Conservation (phyloP, 2,888 invertebrate genomes). For the Lumbricus terrestris region DNA sequence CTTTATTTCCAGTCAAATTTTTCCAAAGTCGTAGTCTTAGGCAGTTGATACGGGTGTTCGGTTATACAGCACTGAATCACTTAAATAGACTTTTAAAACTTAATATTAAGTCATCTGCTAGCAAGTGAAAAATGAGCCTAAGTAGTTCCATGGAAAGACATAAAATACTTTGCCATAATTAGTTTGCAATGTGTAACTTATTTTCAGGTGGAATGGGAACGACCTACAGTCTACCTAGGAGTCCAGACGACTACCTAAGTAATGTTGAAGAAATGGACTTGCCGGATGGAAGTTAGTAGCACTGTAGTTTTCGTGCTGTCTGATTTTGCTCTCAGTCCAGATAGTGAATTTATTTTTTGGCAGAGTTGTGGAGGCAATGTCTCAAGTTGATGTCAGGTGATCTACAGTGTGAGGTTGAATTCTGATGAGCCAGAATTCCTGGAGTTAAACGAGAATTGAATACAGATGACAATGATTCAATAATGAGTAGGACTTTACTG, state of each 20-base stretch:
- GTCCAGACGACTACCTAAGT: conserved; percentile 86
- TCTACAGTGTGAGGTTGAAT: neutral
- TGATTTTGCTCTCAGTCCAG: neutral
- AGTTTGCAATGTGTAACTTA: neutral
- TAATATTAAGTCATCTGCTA: neutral
- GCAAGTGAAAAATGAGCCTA: neutral
- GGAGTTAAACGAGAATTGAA: neutral
- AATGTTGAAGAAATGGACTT: conserved; percentile 75
- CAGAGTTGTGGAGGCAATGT: neutral
- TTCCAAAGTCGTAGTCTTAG: no score
- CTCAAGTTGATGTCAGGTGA: neutral
- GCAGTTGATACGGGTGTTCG: no score
- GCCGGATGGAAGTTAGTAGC: conserved; percentile 30
- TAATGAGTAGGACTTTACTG: neutral
- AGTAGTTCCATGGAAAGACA: neutral
- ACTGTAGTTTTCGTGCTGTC: neutral
- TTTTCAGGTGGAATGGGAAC: conserved; percentile 66
- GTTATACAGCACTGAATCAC: no score
- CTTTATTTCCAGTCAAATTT: no score
- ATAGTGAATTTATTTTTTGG: neutral
- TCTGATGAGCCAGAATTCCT: neutral
- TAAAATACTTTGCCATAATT: neutral
- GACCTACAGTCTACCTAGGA: conserved; percentile 84
- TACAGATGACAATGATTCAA: neutral
- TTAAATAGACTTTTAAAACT: neutral